These are phyloP conservation scores for Hylaea fasciaria DNA, from an alignment of 2,888 invertebrate species.

Conservation along the genomic window DNA sequence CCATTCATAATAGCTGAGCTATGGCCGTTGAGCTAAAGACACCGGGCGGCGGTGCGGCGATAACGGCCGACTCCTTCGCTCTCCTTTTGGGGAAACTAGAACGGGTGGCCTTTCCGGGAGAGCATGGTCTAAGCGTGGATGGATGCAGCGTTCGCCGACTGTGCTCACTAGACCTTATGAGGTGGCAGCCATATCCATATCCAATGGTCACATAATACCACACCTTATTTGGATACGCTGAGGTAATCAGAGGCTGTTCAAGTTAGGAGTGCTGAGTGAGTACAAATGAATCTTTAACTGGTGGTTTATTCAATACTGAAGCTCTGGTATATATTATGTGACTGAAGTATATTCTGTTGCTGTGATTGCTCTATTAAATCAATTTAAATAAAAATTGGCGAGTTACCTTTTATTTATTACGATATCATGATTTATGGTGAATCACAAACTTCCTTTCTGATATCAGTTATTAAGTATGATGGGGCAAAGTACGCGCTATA, in stretches of 20 bases:
- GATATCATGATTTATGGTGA: slow-evolving; percentile 20
- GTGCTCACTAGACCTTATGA: slow-evolving; percentile 51
- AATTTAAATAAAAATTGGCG: background rate
- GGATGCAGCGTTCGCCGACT: slow-evolving; percentile 51
- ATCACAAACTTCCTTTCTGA: slow-evolving; percentile 35
- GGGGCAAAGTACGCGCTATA: slow-evolving; percentile 46
- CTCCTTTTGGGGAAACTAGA: slow-evolving; percentile 68
- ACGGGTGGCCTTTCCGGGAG: slow-evolving; percentile 51
- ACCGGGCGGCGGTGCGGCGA: slow-evolving; percentile 50
- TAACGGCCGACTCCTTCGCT: slow-evolving; percentile 61
- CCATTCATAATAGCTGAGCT: slow-evolving; percentile 43
- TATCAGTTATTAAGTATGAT: slow-evolving; percentile 16
- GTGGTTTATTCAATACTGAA: background rate
- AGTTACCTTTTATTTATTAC: slow-evolving; percentile 1
- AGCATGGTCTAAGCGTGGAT: slow-evolving; percentile 51
- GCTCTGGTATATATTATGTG: too few relatives aligned
- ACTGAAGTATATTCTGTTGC: background rate
- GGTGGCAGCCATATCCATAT: slow-evolving; percentile 61
- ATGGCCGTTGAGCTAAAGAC: slow-evolving; percentile 49
- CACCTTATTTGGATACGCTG: slow-evolving; percentile 47
- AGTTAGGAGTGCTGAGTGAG: slow-evolving; percentile 35
- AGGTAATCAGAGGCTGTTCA: slow-evolving; percentile 44
- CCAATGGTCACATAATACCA: slow-evolving; percentile 55
- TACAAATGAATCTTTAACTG: background rate
- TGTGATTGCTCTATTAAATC: background rate